These are phyloP conservation scores for Deilephila elpenor DNA, from an alignment of 2,888 invertebrate genomes.

Conservation along the genomic window DNA sequence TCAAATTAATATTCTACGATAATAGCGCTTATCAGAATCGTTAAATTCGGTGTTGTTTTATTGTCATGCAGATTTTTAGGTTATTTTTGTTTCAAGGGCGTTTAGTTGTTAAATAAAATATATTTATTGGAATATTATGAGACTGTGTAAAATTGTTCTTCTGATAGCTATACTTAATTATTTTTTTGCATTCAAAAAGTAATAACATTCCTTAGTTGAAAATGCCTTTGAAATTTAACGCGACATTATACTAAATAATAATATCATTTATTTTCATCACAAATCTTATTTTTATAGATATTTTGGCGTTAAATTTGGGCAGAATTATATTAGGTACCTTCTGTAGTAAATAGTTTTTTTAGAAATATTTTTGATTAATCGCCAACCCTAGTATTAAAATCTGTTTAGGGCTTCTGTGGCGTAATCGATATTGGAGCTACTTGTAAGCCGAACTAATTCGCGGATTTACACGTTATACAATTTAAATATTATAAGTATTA, in stretches of 20 bases:
- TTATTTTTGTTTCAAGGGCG: neutral
- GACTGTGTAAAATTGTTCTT: no score
- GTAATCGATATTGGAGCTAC: slow-evolving; percentile 44
- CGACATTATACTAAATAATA: no score
- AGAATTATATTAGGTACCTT: no score
- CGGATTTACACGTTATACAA: neutral
- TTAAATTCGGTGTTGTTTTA: neutral
- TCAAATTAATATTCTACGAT: neutral
- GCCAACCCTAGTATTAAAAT: slow-evolving; percentile 8
- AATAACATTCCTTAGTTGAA: no score
- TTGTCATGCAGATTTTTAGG: neutral
- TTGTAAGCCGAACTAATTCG: slow-evolving; percentile 26
- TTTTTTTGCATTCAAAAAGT: no score
- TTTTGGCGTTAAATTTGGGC: no score
- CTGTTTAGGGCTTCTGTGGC: slow-evolving; percentile 48
- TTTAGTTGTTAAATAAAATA: no score
- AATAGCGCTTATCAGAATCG: neutral
- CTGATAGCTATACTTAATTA: no score
- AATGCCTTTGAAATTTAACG: no score
- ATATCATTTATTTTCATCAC: no score
- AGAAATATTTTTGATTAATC: neutral
- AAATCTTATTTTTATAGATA: no score
- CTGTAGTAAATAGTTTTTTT: neutral
- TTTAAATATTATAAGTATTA: neutral
- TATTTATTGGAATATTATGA: no score